phyloP scores from a whole-genome alignment of 2,113 vertebrate species.

The Chionodraco myersi region DNA sequence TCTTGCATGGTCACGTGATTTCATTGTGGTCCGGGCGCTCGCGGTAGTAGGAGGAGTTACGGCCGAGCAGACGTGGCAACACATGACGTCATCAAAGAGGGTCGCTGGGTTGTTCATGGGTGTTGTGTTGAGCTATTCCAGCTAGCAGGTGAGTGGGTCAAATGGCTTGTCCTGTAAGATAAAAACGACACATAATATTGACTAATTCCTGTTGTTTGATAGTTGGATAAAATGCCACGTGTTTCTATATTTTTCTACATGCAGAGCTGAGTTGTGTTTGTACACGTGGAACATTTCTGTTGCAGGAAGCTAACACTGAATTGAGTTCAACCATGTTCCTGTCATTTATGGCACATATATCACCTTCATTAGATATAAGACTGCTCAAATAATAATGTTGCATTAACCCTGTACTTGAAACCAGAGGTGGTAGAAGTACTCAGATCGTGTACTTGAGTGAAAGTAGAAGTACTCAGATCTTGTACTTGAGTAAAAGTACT shows the following conservation, averaged over 20 bases:
- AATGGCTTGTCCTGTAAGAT: background rate
- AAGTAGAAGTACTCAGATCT: no score
- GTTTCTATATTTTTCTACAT: rapidly evolving
- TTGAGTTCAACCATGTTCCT: background rate
- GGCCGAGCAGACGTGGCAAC: slow-evolving; percentile 80
- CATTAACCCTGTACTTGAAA: no score
- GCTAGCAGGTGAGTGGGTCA: slow-evolving; percentile 57
- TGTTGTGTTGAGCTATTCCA: slow-evolving; percentile 9
- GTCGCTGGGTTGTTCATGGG: slow-evolving; percentile 59
- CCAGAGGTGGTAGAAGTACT: no score
- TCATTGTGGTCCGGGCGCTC: no score
- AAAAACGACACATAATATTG: rapidly evolving
- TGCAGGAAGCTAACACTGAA: slow-evolving; percentile 9
- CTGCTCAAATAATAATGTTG: no score
- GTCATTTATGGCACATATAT: no score
- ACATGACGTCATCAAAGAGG: slow-evolving; percentile 74
- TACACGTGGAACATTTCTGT: slow-evolving; percentile 23
- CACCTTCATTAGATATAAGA: background rate
- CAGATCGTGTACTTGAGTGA: no score
- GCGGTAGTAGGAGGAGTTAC: background rate
- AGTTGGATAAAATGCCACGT: no score
- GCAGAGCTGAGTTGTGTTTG: background rate
- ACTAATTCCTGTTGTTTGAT: background rate
- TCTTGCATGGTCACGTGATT: background rate
- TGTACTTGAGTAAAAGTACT: no score